A percentile compares a stretch with the other conserved stretches of the same genome.
Conservation (phyloP, 2,113 vertebrate species). For the Bambusicola thoracicus region DNA sequence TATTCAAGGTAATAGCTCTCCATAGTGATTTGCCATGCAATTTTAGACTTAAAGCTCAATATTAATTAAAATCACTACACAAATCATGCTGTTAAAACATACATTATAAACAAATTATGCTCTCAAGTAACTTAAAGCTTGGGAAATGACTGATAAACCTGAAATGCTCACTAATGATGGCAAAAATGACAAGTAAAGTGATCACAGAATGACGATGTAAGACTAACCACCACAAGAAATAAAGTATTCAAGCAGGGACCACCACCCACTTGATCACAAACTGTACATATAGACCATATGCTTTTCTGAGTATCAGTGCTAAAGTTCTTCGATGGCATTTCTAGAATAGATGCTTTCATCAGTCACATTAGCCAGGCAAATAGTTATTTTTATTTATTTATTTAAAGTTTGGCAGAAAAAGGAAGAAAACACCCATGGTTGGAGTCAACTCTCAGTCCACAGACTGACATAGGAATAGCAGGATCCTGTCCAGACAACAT, state of each 20-base stretch:
- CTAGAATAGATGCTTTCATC: neutral
- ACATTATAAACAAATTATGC: constrained; percentile 74
- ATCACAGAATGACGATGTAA: constrained; percentile 30
- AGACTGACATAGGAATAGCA: neutral
- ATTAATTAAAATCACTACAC: constrained; percentile 78
- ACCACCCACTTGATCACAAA: neutral
- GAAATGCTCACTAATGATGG: constrained; percentile 69
- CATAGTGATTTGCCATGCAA: constrained; percentile 66
- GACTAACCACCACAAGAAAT: constrained; percentile 2
- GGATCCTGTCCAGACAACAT: neutral
- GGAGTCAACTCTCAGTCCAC: neutral
- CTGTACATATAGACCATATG: neutral
- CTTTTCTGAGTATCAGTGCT: neutral
- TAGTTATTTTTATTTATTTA: neutral
- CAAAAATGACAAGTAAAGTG: constrained; percentile 45
- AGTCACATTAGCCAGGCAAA: neutral
- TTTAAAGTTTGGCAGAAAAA: no score
- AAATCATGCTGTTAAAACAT: constrained; percentile 77
- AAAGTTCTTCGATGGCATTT: neutral
- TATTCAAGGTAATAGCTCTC: constrained; percentile 43
- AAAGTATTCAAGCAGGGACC: neutral
- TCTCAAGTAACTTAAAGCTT: constrained; percentile 74
- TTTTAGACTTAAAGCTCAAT: constrained; percentile 78
- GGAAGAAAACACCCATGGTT: neutral
- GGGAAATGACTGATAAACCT: constrained; percentile 72